phyloP scores from a whole-genome alignment of 2,888 invertebrate genomes.

The Suillia variegata region DNA sequence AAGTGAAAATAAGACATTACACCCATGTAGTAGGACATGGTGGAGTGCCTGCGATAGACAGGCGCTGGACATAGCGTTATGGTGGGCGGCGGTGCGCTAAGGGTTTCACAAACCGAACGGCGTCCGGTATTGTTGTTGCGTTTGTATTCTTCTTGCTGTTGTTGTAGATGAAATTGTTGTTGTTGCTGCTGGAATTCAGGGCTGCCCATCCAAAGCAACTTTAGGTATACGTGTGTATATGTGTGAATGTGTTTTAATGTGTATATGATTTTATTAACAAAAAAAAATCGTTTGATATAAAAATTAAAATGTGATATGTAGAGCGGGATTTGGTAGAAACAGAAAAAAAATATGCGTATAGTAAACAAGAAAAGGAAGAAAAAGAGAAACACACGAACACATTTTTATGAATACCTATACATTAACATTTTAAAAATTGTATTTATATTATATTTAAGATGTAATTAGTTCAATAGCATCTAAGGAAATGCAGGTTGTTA shows the following conservation, averaged over 20 bases:
- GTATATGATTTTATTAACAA: not conserved
- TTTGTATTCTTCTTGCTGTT: slow-evolving; percentile 20
- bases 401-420: slow-evolving; percentile 1
- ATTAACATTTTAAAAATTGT: no score
- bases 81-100: slow-evolving; percentile 49
- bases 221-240: slow-evolving; percentile 6
- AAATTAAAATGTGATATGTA: no score
- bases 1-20: no score
- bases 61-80: slow-evolving; percentile 36
- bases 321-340: no score
- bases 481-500: no score
- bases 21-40: slow-evolving; percentile 60
- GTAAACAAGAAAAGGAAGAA: no score
- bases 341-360: no score
- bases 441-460: no score
- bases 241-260: not conserved
- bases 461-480: no score
- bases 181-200: slow-evolving; percentile 38
- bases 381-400: not conserved
- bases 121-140: slow-evolving; percentile 22
- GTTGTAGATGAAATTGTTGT: slow-evolving; percentile 32
- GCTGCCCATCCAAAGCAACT: slow-evolving; percentile 59
- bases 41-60: slow-evolving; percentile 57
- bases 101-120: slow-evolving; percentile 55
- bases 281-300: no score